Evolutionary conservation across 2,888 invertebrate species (phyloP).

Genomic region (Acholoe squamosa): DNA sequence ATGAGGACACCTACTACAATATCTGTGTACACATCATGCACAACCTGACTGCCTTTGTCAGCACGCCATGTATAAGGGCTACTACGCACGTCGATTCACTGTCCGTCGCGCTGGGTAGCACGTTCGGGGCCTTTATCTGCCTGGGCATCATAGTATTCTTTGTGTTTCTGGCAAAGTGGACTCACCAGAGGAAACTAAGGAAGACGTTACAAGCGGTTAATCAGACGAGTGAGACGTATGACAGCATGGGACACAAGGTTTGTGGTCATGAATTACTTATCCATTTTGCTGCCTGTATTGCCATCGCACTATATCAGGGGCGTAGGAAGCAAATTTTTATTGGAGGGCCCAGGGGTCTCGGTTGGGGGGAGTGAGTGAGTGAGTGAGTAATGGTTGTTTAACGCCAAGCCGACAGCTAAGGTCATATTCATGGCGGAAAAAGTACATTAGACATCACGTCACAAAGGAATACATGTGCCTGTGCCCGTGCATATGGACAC

Average conservation of each 20-base stretch:
- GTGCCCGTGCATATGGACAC: too few relatives aligned
- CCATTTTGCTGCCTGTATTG: too few relatives aligned
- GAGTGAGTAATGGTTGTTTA: too few relatives aligned
- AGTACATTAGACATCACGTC: too few relatives aligned
- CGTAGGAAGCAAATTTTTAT: too few relatives aligned
- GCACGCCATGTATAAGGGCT: slow-evolving; percentile 67
- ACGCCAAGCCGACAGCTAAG: too few relatives aligned
- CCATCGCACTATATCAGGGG: too few relatives aligned
- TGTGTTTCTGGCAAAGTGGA: slow-evolving; percentile 73
- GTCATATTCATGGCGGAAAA: too few relatives aligned
- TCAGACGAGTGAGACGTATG: slow-evolving; percentile 63
- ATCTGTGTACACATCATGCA: slow-evolving; percentile 69
- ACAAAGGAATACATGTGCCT: too few relatives aligned
- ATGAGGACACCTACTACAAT: slow-evolving; percentile 71
- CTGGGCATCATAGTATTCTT: slow-evolving; percentile 72
- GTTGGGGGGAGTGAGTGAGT: too few relatives aligned
- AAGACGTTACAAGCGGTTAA: slow-evolving; percentile 62
- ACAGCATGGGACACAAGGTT: slow-evolving; percentile 62
- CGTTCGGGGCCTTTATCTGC: slow-evolving; percentile 72
- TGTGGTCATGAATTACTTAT: too few relatives aligned
- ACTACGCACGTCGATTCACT: slow-evolving; percentile 71
- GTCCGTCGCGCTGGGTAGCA: slow-evolving; percentile 71
- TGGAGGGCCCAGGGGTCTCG: too few relatives aligned
- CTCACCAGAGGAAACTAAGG: slow-evolving; percentile 67
- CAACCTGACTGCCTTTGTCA: slow-evolving; percentile 59